Conservation (phyloP, 2,888 invertebrate genomes). For the Phyllotreta striolata region DNA sequence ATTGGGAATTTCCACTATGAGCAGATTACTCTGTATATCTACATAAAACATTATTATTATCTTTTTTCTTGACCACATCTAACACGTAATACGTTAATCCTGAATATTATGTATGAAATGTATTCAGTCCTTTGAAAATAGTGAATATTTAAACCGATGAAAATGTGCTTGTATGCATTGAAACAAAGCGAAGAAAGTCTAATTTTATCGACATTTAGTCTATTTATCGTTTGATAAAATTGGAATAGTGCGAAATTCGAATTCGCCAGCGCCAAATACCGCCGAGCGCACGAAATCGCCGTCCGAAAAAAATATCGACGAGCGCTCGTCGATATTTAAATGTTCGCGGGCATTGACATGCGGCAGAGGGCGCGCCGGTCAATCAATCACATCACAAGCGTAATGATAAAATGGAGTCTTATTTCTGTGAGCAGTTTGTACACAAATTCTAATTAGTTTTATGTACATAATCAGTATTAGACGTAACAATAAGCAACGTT, state of each 20-base stretch:
- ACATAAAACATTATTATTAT: too few species aligned
- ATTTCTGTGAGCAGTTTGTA: constrained; percentile 61
- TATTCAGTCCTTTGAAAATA: constrained; percentile 23
- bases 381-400: constrained; percentile 55
- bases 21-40: too few species aligned
- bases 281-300: background rate
- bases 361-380: constrained; percentile 51
- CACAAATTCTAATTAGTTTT: constrained; percentile 58
- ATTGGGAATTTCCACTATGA: too few species aligned
- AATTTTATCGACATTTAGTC: too few species aligned
- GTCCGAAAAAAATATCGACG: constrained; percentile 1
- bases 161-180: too few species aligned
- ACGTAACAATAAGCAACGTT: constrained; percentile 49
- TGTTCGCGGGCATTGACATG: constrained; percentile 31
- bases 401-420: constrained; percentile 63
- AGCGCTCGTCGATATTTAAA: constrained; percentile 30
- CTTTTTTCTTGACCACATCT: too few species aligned
- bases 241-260: too few species aligned
- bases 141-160: too few species aligned
- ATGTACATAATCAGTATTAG: constrained; percentile 52
- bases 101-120: too few species aligned
- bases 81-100: too few species aligned
- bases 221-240: too few species aligned
- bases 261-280: background rate
- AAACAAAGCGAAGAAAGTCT: too few species aligned